Evolutionary conservation across 2,113 vertebrate genomes (phyloP).

Genomic region (Protobothrops mucrosquamatus): DNA sequence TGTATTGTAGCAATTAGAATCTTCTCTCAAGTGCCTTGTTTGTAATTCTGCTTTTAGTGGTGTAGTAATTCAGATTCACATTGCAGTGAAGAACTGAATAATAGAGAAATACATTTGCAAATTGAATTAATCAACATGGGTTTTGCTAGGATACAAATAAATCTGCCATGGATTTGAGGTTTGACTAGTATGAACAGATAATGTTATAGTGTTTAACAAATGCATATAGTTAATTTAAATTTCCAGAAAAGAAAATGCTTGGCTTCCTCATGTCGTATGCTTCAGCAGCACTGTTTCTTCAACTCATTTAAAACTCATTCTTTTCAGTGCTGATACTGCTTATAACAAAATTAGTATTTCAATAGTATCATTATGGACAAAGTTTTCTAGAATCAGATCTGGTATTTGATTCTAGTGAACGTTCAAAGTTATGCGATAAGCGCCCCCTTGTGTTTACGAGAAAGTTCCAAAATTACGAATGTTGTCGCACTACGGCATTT

Average conservation of each 20-base stretch:
- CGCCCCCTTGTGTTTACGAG: too few species aligned
- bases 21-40: slow-evolving; percentile 40
- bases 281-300: background rate
- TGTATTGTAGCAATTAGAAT: slow-evolving; percentile 6
- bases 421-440: too few species aligned
- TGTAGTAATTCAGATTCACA: slow-evolving; percentile 49
- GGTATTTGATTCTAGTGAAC: background rate
- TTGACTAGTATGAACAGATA: background rate
- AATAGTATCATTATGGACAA: background rate
- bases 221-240: slow-evolving; percentile 6
- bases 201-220: slow-evolving; percentile 15
- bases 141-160: slow-evolving; percentile 31
- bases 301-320: background rate
- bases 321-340: background rate
- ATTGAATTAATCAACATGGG: slow-evolving; percentile 42
- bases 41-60: slow-evolving; percentile 38
- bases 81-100: slow-evolving; percentile 2
- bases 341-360: slow-evolving; percentile 13
- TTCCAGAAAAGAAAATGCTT: slow-evolving; percentile 27
- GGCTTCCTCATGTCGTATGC: background rate
- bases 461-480: too few species aligned
- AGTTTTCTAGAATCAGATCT: too few species aligned
- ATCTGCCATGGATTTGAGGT: slow-evolving; percentile 15
- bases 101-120: slow-evolving; percentile 38
- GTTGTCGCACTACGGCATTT: too few species aligned